Conservation (phyloP, 2,888 invertebrate species). For the Plebejus melissa region DNA sequence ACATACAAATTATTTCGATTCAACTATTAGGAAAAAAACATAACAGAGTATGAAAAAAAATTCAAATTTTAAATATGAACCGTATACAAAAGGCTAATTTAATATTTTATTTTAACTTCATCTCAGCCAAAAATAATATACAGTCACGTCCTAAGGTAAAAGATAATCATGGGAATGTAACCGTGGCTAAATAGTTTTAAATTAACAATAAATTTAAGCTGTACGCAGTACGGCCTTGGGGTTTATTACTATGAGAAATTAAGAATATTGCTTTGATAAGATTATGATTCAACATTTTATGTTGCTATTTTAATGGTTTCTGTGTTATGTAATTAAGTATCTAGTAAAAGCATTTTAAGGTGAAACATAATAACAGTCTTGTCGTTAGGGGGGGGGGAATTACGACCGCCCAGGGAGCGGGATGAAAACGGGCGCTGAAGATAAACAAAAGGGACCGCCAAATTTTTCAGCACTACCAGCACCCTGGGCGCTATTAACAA, state of each 20-base stretch:
- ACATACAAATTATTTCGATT: too few relatives aligned
- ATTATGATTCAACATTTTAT: neutral
- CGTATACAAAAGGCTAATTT: too few relatives aligned
- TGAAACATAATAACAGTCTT: too few relatives aligned
- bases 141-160: neutral
- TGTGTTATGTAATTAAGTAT: neutral
- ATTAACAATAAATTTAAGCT: neutral
- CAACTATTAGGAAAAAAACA: too few relatives aligned
- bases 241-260: neutral
- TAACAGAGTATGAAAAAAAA: too few relatives aligned
- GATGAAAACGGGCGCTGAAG: too few relatives aligned
- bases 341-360: neutral
- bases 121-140: neutral
- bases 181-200: neutral
- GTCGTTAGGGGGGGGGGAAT: too few relatives aligned
- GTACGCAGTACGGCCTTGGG: neutral
- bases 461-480: too few relatives aligned
- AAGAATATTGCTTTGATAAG: conserved; percentile 6
- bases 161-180: neutral
- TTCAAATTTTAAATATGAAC: too few relatives aligned
- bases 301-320: neutral
- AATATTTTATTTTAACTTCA: neutral
- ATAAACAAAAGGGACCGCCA: too few relatives aligned
- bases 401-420: too few relatives aligned
- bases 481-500: too few relatives aligned